phyloP scores from a whole-genome alignment of 2,797 vertebrate genomes.

The Ctenochaetus hawaiiensis region DNA sequence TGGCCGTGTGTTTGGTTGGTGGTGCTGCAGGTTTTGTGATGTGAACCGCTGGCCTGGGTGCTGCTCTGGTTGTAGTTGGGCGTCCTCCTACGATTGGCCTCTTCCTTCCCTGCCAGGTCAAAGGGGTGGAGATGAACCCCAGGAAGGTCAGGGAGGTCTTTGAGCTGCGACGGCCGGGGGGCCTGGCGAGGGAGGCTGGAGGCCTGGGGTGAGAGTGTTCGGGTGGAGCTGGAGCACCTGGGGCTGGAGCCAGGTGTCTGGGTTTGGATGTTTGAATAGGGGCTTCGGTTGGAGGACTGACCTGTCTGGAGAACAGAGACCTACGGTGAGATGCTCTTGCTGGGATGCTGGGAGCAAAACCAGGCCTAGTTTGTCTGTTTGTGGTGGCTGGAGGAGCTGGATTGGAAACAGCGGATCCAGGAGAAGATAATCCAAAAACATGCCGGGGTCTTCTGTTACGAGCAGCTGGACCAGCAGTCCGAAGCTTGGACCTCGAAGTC shows the following conservation, averaged over 20 bases:
- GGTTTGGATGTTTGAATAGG: background rate
- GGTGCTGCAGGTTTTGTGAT: conserved; percentile 79
- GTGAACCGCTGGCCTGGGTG: conserved; percentile 43
- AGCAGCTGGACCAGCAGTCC: conserved; percentile 4
- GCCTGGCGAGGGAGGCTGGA: conserved; percentile 30
- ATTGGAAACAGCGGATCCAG: background rate
- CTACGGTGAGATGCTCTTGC: conserved; percentile 1
- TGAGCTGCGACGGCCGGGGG: conserved; percentile 59
- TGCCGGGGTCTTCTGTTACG: conserved; percentile 9
- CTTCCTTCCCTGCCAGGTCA: conserved; percentile 88
- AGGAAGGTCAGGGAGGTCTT: conserved; percentile 83
- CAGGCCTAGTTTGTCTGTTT: conserved; percentile 1
- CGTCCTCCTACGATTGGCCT: conserved; percentile 70
- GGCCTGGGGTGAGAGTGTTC: conserved; percentile 5
- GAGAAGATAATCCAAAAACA: conserved; percentile 17
- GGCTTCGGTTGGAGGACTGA: conserved; percentile 24
- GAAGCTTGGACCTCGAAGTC: background rate
- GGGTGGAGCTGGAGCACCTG: conserved; percentile 1
- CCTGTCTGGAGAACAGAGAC: conserved; percentile 71
- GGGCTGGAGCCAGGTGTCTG: background rate
- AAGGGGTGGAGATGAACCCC: conserved; percentile 89
- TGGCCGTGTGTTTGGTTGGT: conserved; percentile 14
- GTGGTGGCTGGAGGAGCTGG: background rate
- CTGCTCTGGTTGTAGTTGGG: conserved; percentile 50
- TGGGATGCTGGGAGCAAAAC: background rate